These are phyloP conservation scores for Listronotus oregonensis DNA, from an alignment of 1,140 invertebrate species.

Conservation along the genomic window DNA sequence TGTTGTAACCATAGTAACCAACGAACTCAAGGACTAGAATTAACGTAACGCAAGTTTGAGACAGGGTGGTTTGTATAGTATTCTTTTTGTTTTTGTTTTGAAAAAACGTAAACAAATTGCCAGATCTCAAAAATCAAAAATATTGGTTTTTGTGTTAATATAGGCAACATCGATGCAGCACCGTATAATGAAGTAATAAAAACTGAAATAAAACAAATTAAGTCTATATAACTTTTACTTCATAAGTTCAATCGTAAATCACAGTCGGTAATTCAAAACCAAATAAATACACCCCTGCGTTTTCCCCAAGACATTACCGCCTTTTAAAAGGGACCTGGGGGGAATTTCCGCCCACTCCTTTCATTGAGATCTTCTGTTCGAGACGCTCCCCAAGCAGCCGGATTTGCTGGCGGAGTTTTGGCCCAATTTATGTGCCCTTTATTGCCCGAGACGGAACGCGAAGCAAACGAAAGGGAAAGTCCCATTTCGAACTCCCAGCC, in stretches of 20 bases:
- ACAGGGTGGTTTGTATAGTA: too few relatives aligned
- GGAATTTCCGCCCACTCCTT: conserved; percentile 21
- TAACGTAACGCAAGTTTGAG: too few relatives aligned
- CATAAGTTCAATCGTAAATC: not conserved
- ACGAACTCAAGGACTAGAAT: too few relatives aligned
- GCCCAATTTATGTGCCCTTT: conserved; percentile 33
- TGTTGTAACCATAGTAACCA: too few relatives aligned
- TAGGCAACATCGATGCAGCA: too few relatives aligned
- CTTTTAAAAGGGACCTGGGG: not conserved
- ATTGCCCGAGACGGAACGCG: conserved; percentile 24
- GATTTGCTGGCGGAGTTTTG: conserved; percentile 24
- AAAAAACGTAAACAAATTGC: too few relatives aligned
- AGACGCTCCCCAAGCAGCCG: conserved; percentile 22
- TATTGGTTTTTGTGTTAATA: too few relatives aligned
- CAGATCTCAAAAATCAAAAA: too few relatives aligned
- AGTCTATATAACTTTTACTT: too few relatives aligned
- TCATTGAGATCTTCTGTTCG: conserved; percentile 32
- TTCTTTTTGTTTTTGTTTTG: too few relatives aligned
- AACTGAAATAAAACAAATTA: too few relatives aligned
- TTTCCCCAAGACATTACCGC: conserved; percentile 15
- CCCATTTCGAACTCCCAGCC: conserved; percentile 12
- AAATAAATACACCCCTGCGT: conserved; percentile 5
- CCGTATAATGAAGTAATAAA: too few relatives aligned
- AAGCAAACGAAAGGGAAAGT: conserved; percentile 25
- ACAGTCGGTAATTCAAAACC: not conserved